phyloP scores from a whole-genome alignment of 2,888 invertebrate genomes.

The Cistogaster globosa region DNA sequence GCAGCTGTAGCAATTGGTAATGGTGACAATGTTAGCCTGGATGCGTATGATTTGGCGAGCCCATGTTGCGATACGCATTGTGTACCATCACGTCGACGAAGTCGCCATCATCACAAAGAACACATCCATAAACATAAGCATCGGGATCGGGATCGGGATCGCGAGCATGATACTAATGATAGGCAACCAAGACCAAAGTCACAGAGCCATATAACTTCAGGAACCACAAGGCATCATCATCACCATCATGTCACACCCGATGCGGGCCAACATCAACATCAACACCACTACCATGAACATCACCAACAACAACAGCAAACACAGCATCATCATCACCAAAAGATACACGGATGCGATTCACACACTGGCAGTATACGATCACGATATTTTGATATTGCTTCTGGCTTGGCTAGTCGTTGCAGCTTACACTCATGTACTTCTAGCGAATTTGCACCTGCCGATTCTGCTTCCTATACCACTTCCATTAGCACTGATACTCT shows the following conservation, averaged over 20 bases:
- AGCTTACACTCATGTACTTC: conserved; percentile 93
- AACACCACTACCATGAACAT: conserved; percentile 77
- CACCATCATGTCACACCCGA: conserved; percentile 73
- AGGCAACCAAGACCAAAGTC: conserved; percentile 79
- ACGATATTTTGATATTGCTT: conserved; percentile 87
- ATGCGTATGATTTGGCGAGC: conserved; percentile 93
- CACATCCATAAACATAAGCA: conserved; percentile 86
- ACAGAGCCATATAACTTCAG: conserved; percentile 78
- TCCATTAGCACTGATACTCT: conserved; percentile 93
- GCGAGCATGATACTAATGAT: conserved; percentile 79
- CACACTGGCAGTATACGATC: conserved; percentile 82
- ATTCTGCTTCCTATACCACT: conserved; percentile 92
- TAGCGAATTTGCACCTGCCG: conserved; percentile 88
- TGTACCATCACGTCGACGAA: conserved; percentile 87
- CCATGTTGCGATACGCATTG: conserved; percentile 94
- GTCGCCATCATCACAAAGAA: conserved; percentile 85
- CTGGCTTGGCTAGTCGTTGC: conserved; percentile 89
- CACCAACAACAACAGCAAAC: conserved; percentile 68
- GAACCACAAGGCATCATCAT: conserved; percentile 74
- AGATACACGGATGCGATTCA: conserved; percentile 80
- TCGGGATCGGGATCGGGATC: conserved; percentile 84
- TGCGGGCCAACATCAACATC: conserved; percentile 72
- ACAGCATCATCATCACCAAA: conserved; percentile 79
- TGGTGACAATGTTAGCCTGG: conserved; percentile 90
- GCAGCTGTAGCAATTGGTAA: conserved; percentile 58